phyloP scores from a whole-genome alignment of 2,888 invertebrate species.

The Nemapogon koenigi region DNA sequence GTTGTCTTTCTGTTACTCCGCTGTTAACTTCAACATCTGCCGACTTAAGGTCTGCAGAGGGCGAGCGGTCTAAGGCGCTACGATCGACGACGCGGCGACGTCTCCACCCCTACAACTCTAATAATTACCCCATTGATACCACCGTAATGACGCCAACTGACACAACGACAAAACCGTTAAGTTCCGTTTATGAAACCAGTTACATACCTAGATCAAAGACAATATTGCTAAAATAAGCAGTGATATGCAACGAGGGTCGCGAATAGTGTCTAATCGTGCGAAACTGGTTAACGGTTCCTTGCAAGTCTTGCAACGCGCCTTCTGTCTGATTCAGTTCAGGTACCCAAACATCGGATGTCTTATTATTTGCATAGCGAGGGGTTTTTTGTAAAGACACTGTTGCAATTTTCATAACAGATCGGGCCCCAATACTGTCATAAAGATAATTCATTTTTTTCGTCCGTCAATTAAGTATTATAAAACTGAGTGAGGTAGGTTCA shows the following conservation, averaged over 20 bases:
- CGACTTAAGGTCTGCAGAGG: conserved; percentile 24
- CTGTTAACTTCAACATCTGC: conserved; percentile 43
- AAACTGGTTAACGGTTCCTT: conserved; percentile 31
- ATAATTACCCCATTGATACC: conserved; percentile 28
- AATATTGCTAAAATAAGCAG: conserved; percentile 18
- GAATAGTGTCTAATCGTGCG: conserved; percentile 49
- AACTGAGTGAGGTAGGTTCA: conserved; percentile 6
- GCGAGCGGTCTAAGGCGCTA: conserved; percentile 17
- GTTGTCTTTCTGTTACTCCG: conserved; percentile 53
- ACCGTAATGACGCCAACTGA: conserved; percentile 37
- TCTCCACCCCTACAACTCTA: conserved; percentile 36
- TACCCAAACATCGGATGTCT: too few species aligned
- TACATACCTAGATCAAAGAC: conserved; percentile 27
- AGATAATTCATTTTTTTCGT: conserved; percentile 4
- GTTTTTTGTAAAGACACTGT: conserved; percentile 4
- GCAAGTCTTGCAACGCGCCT: conserved; percentile 1
- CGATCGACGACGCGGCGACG: too few species aligned
- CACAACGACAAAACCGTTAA: conserved; percentile 45
- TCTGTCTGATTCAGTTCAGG: conserved; percentile 1
- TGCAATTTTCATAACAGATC: conserved; percentile 7
- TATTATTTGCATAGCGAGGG: conserved; percentile 5
- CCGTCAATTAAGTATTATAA: conserved; percentile 1
- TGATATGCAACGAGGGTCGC: conserved; percentile 38
- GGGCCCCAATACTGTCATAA: not conserved
- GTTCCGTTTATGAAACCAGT: conserved; percentile 57